These are phyloP conservation scores for Labrus mixtus DNA, from an alignment of 2,113 vertebrate genomes.

Conservation along the genomic window DNA sequence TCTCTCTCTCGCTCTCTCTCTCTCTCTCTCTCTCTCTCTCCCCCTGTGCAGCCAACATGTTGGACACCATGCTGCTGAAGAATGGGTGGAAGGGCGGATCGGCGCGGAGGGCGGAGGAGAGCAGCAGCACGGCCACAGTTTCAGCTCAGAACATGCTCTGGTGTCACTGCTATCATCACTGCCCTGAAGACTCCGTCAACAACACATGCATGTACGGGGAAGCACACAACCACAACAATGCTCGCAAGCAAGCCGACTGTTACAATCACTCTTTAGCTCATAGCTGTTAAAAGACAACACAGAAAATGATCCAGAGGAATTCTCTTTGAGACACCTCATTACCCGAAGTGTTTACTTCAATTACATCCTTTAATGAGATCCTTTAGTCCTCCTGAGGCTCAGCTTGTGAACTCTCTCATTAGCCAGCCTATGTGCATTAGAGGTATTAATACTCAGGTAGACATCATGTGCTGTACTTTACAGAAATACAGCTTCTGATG, in stretches of 20 bases:
- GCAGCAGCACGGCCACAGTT: conserved; percentile 80
- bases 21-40: not conserved
- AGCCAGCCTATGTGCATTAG: not conserved
- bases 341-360: conserved; percentile 22
- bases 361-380: conserved; percentile 9
- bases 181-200: conserved; percentile 93
- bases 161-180: conserved; percentile 95
- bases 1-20: not conserved
- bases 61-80: conserved; percentile 89
- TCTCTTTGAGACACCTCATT: conserved; percentile 10
- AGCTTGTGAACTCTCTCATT: not conserved
- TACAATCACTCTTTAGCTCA: not conserved
- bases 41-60: conserved; percentile 79
- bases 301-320: conserved; percentile 5
- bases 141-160: conserved; percentile 85
- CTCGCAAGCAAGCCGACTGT: not conserved
- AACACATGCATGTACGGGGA: conserved; percentile 87
- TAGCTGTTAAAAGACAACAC: conserved; percentile 6
- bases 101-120: conserved; percentile 84
- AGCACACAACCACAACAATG: not conserved
- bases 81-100: conserved; percentile 88
- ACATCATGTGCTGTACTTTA: not conserved
- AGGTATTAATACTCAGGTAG: not conserved
- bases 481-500: not conserved
- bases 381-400: not conserved